These are phyloP conservation scores for Brachionus asplanchnoidis DNA, from an alignment of 1,140 invertebrate species.

Conservation along the genomic window DNA sequence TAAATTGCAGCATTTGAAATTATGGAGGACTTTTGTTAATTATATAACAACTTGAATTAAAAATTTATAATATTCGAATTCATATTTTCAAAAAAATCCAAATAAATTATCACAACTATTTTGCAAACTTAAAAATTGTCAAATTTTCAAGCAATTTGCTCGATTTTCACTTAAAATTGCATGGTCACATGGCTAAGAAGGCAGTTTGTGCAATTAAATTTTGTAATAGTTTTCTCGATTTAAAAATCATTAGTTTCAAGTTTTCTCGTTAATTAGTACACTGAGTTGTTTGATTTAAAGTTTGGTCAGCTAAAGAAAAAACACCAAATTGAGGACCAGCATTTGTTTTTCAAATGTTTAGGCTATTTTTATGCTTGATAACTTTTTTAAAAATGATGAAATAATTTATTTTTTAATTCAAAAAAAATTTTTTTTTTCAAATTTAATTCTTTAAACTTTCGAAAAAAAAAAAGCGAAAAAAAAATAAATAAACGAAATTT, in stretches of 20 bases:
- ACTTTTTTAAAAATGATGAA: neutral
- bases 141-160: neutral
- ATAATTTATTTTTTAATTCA: neutral
- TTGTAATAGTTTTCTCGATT: neutral
- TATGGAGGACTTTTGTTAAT: neutral
- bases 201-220: neutral
- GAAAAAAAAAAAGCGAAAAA: neutral
- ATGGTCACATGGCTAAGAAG: neutral
- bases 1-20: neutral
- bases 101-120: neutral
- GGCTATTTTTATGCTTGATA: neutral
- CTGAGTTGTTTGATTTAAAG: neutral
- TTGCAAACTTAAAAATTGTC: neutral
- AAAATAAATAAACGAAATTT: neutral
- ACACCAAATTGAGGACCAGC: neutral
- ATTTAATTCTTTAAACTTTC: neutral
- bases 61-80: neutral
- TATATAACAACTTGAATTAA: neutral
- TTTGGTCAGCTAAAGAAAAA: neutral
- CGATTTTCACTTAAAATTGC: neutral
- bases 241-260: slow-evolving; percentile 2
- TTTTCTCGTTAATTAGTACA: neutral
- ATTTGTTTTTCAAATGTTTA: neutral
- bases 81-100: neutral
- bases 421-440: neutral